phyloP scores from a whole-genome alignment of 2,888 invertebrate species.

The Andrena trimmerana region DNA sequence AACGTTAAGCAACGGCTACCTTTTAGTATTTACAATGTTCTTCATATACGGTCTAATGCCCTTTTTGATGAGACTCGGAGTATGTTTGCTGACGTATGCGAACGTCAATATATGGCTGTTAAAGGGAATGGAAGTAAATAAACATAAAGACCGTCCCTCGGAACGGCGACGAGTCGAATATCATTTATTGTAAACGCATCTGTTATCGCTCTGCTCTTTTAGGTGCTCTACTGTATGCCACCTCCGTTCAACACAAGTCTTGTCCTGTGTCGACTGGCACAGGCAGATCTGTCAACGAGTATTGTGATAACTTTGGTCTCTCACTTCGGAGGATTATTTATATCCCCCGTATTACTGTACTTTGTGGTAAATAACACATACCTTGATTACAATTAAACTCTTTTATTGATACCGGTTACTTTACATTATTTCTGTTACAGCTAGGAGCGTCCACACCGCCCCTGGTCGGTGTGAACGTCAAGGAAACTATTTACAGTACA shows the following conservation, averaged over 20 bases:
- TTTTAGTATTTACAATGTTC: conserved; percentile 77
- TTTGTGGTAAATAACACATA: conserved; percentile 77
- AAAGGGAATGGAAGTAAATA: conserved; percentile 83
- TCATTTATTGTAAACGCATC: not conserved
- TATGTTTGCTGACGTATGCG: conserved; percentile 74
- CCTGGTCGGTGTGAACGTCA: conserved; percentile 80
- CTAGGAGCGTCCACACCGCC: conserved; percentile 81
- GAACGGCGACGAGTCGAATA: not conserved
- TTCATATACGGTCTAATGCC: conserved; percentile 82
- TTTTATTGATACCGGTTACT: not conserved
- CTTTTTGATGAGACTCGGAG: conserved; percentile 77
- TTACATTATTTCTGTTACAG: conserved; percentile 64
- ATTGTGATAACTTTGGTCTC: conserved; percentile 80
- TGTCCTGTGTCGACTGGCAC: conserved; percentile 79
- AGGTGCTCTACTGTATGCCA: conserved; percentile 84
- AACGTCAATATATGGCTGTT: conserved; percentile 81
- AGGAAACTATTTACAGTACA: conserved; percentile 80
- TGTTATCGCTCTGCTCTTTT: conserved; percentile 48
- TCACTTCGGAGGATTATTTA: conserved; percentile 80
- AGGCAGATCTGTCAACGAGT: conserved; percentile 82
- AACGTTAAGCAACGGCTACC: conserved; percentile 77
- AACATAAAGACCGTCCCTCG: conserved; percentile 1
- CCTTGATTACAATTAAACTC: not conserved
- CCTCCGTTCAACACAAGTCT: conserved; percentile 82
- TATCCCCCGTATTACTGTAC: conserved; percentile 82